Percentiles rank a stretch among this genome's conserved stretches.
phyloP scores from a whole-genome alignment of 2,113 vertebrate species.

The Saiga tatarica region DNA sequence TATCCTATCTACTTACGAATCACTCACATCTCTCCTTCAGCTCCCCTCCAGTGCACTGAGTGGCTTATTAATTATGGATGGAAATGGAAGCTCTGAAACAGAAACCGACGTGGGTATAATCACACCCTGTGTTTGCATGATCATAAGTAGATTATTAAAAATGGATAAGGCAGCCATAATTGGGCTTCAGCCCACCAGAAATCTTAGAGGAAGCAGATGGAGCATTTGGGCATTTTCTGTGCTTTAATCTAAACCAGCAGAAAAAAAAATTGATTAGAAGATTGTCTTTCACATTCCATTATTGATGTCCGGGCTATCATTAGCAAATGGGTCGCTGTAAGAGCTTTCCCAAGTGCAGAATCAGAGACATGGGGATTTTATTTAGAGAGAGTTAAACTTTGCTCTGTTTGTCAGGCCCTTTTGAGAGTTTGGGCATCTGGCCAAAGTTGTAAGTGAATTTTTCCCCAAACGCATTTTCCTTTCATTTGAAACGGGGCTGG shows the following conservation, averaged over 20 bases:
- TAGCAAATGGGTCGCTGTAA: conserved; percentile 23
- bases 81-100: conserved; percentile 64
- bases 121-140: conserved; percentile 71
- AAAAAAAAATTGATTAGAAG: conserved; percentile 71
- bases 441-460: conserved; percentile 62
- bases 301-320: conserved; percentile 50
- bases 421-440: conserved; percentile 33
- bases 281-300: conserved; percentile 67
- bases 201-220: conserved; percentile 76
- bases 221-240: conserved; percentile 67
- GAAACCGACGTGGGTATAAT: conserved; percentile 71
- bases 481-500: conserved; percentile 44
- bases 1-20: not conserved
- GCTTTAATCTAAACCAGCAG: conserved; percentile 72
- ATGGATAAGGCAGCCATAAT: conserved; percentile 77
- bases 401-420: conserved; percentile 9
- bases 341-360: not conserved
- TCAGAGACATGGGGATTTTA: conserved; percentile 17
- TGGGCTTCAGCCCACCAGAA: conserved; percentile 76
- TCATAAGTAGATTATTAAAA: conserved; percentile 78
- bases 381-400: conserved; percentile 45
- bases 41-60: conserved; percentile 15
- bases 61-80: conserved; percentile 76
- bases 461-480: conserved; percentile 52
- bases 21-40: conserved; percentile 40